Conservation (phyloP, 37 sponge, comb jelly and placozoan genomes). For the Ephydatia muelleri region DNA sequence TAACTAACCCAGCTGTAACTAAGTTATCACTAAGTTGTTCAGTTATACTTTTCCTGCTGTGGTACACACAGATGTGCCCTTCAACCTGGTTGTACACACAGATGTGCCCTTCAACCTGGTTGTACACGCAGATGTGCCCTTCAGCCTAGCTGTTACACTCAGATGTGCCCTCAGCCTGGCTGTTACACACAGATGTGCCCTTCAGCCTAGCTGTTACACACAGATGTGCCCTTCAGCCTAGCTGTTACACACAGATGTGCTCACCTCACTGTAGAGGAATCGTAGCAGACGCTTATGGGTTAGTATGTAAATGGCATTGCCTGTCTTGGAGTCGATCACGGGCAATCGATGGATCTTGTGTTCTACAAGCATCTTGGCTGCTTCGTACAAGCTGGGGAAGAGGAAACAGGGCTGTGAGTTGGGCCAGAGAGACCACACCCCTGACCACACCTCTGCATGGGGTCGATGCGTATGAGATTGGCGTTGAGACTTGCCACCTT, state of each 20-base stretch:
- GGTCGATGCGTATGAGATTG: constrained; percentile 70
- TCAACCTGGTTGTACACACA: too few species aligned
- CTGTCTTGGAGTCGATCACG: constrained; percentile 80
- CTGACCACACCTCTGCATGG: constrained; percentile 62
- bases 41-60: too few species aligned
- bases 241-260: constrained; percentile 1
- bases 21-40: too few species aligned
- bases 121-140: too few species aligned
- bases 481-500: constrained; percentile 45
- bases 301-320: constrained; percentile 87
- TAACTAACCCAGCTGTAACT: too few species aligned
- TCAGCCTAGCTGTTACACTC: too few species aligned
- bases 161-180: too few species aligned
- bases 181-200: not conserved
- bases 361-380: constrained; percentile 73
- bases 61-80: too few species aligned
- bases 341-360: constrained; percentile 93
- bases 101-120: too few species aligned
- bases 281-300: constrained; percentile 92
- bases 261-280: constrained; percentile 63
- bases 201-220: too few species aligned
- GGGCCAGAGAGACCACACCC: too few species aligned
- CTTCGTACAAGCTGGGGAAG: constrained; percentile 70
- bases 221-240: not conserved
- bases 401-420: not conserved